A percentile compares a stretch with the other conserved stretches of the same genome.
phyloP scores from a whole-genome alignment of 2,797 vertebrate genomes.

The Chelonia mydas region DNA sequence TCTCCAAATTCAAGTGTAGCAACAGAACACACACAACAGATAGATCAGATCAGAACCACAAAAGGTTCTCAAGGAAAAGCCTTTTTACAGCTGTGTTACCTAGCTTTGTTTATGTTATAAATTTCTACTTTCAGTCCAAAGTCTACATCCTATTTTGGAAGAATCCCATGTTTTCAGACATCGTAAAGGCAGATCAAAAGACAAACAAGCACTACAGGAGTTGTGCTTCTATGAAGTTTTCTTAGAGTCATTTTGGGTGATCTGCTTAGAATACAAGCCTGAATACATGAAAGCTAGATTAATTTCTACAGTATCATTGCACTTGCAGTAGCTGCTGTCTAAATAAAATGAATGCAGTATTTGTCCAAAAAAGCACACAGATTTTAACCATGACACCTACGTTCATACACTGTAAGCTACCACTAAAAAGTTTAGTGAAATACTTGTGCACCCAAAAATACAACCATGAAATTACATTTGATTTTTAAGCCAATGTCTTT shows the following conservation, averaged over 20 bases:
- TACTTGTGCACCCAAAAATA: background rate
- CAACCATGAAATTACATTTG: background rate
- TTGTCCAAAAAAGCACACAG: background rate
- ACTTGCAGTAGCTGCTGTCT: background rate
- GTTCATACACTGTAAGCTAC: background rate
- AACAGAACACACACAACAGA: background rate
- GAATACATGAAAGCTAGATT: background rate
- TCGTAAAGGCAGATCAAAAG: background rate
- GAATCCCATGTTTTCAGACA: background rate
- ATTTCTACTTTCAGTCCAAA: background rate
- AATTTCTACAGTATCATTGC: background rate
- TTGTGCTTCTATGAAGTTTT: background rate
- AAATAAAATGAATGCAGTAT: background rate
- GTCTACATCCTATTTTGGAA: background rate
- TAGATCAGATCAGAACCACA: background rate
- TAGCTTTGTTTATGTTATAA: background rate
- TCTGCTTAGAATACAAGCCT: background rate
- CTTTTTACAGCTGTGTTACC: background rate
- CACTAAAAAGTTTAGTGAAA: background rate
- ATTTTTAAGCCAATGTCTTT: background rate
- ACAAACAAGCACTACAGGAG: background rate
- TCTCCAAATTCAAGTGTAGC: background rate
- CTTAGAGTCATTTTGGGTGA: background rate
- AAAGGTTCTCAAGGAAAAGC: background rate
- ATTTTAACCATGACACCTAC: background rate